Conservation (phyloP, 2,113 vertebrate genomes). For the Peromyscus leucopus region DNA sequence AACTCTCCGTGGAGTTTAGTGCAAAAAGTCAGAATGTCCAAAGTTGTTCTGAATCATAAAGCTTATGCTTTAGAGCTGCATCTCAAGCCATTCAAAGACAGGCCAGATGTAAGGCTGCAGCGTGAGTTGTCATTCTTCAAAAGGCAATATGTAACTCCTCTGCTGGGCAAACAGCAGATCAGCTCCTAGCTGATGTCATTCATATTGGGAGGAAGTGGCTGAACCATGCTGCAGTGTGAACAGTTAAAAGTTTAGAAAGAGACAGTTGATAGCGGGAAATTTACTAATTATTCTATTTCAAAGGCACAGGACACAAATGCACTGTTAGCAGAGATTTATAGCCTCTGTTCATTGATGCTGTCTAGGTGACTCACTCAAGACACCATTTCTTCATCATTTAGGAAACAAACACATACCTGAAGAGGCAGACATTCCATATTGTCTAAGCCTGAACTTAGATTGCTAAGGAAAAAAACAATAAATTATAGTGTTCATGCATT, state of each 20-base stretch:
- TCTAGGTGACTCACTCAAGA: constrained; percentile 25
- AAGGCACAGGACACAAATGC: background rate
- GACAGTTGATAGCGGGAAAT: constrained; percentile 38
- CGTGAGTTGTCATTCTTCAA: constrained; percentile 50
- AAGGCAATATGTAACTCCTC: constrained; percentile 65
- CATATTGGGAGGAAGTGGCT: background rate
- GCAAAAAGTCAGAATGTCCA: constrained; percentile 72
- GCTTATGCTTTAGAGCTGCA: constrained; percentile 74
- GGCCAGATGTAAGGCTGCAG: constrained; percentile 46
- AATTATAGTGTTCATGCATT: constrained; percentile 77
- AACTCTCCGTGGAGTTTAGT: constrained; percentile 66
- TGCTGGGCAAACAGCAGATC: constrained; percentile 50
- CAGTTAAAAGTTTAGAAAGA: constrained; percentile 23
- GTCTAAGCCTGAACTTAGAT: constrained; percentile 78
- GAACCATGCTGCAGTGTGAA: background rate
- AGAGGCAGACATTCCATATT: constrained; percentile 75
- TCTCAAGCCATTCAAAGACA: constrained; percentile 67
- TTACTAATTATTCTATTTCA: constrained; percentile 49
- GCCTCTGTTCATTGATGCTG: constrained; percentile 11
- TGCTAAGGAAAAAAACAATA: constrained; percentile 78
- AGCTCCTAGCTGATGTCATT: background rate
- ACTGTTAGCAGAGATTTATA: constrained; percentile 25
- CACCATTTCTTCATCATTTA: constrained; percentile 17
- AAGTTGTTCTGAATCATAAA: constrained; percentile 72
- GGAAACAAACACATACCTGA: constrained; percentile 72